phyloP scores from a whole-genome alignment of 2,797 vertebrate species.

The Sphenopsis melanotis region DNA sequence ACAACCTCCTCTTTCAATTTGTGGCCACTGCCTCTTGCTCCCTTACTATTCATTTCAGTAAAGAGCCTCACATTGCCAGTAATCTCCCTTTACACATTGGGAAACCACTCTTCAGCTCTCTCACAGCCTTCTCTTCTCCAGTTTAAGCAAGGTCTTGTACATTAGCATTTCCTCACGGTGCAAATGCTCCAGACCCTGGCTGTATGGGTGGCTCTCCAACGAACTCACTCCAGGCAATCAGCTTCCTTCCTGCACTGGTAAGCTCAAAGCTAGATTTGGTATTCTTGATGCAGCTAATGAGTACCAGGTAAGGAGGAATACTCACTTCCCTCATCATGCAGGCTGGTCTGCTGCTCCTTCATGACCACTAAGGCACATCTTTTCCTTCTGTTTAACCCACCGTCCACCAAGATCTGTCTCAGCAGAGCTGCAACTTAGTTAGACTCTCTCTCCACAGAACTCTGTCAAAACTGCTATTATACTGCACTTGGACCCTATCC shows the following conservation, averaged over 20 bases:
- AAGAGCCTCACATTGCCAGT: neutral
- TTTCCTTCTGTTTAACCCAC: neutral
- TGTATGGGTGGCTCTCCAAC: fast-evolving
- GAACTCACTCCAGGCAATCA: fast-evolving
- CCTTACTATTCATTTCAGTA: neutral
- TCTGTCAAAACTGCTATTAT: neutral
- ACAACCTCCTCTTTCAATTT: neutral
- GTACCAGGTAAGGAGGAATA: neutral
- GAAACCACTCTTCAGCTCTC: neutral
- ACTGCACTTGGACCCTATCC: neutral
- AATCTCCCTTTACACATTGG: neutral
- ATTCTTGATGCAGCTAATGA: neutral
- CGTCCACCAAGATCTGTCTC: neutral
- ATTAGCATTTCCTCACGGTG: neutral
- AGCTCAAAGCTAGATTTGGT: neutral
- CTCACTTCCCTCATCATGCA: neutral
- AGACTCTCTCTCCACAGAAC: neutral
- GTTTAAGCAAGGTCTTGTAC: neutral
- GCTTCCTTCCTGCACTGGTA: neutral
- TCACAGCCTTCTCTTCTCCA: neutral
- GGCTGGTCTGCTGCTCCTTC: neutral
- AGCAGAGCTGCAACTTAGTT: neutral
- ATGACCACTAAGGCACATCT: neutral
- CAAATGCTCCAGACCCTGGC: neutral
- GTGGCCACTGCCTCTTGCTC: neutral